phyloP scores from a whole-genome alignment of 2,888 invertebrate genomes.

The Patella depressa region DNA sequence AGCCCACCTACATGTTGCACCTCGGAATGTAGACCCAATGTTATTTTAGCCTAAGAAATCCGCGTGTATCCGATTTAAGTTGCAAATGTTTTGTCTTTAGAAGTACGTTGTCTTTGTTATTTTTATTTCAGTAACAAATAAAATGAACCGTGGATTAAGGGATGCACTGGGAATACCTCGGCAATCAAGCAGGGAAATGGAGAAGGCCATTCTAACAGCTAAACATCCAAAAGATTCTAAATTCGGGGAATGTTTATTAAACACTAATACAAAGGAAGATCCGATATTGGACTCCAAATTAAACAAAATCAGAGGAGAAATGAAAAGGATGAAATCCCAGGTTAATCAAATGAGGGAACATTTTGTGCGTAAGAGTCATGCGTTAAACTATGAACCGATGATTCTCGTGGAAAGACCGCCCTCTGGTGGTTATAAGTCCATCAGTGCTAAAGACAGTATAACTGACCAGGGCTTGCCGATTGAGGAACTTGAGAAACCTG shows the following conservation, averaged over 20 bases:
- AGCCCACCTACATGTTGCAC: too few relatives aligned
- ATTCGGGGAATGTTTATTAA: conserved; percentile 54
- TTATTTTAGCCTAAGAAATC: too few relatives aligned
- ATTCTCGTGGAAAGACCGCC: conserved; percentile 60
- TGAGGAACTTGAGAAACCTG: conserved; percentile 40
- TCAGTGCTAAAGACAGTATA: conserved; percentile 26
- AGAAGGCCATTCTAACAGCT: conserved; percentile 50
- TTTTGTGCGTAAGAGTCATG: conserved; percentile 50
- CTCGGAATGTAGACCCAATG: too few relatives aligned
- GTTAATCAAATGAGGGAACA: not conserved
- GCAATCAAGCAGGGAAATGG: conserved; percentile 36
- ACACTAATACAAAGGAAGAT: conserved; percentile 50
- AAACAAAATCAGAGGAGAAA: conserved; percentile 46
- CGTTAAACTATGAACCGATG: conserved; percentile 58
- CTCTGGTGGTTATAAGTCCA: not conserved
- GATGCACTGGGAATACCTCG: not conserved
- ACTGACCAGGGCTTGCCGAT: conserved; percentile 20
- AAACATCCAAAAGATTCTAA: conserved; percentile 54
- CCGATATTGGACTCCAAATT: conserved; percentile 41
- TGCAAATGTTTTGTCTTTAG: too few relatives aligned
- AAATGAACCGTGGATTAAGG: not conserved
- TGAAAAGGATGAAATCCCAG: conserved; percentile 46
- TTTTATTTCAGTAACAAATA: too few relatives aligned
- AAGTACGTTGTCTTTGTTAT: too few relatives aligned
- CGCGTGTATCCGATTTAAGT: too few relatives aligned